Evolutionary conservation across 92 coral and sea anemone species (phyloP).

Genomic region (Umimayanthus chanpuru): DNA sequence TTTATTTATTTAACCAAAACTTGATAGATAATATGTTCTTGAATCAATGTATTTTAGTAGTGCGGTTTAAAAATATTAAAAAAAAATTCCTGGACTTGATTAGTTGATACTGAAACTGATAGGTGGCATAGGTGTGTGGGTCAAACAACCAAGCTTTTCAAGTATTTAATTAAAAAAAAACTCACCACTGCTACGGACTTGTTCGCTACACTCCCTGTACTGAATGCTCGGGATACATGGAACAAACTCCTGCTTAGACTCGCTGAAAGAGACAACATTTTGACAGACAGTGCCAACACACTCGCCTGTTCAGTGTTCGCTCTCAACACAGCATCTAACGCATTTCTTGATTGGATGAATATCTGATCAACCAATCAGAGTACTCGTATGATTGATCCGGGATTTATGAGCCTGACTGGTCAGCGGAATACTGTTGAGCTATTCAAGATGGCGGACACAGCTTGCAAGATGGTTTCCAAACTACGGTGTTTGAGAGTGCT

Average conservation of each 20-base stretch:
- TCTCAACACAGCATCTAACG: not conserved
- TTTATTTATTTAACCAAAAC: too few species aligned
- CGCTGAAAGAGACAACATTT: conserved; percentile 20
- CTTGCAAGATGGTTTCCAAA: not conserved
- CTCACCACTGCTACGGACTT: conserved; percentile 84
- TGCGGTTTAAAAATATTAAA: too few species aligned
- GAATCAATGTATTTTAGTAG: too few species aligned
- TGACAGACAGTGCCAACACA: not conserved
- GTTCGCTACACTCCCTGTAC: conserved; percentile 50
- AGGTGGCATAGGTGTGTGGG: not conserved
- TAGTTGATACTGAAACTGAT: too few species aligned
- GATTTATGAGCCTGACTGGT: not conserved
- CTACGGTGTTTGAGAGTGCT: not conserved
- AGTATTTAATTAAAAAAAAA: not conserved
- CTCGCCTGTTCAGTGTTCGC: not conserved
- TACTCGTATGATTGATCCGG: not conserved
- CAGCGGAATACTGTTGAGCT: not conserved
- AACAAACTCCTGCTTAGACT: not conserved
- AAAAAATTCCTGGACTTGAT: too few species aligned
- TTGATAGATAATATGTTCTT: too few species aligned
- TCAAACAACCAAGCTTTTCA: not conserved
- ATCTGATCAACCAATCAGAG: conserved; percentile 4
- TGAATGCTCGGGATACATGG: conserved; percentile 40
- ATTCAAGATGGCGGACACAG: conserved; percentile 37
- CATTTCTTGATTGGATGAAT: not conserved